These are phyloP conservation scores for Buteo buteo DNA, from an alignment of 2,113 vertebrate genomes.

Conservation along the genomic window DNA sequence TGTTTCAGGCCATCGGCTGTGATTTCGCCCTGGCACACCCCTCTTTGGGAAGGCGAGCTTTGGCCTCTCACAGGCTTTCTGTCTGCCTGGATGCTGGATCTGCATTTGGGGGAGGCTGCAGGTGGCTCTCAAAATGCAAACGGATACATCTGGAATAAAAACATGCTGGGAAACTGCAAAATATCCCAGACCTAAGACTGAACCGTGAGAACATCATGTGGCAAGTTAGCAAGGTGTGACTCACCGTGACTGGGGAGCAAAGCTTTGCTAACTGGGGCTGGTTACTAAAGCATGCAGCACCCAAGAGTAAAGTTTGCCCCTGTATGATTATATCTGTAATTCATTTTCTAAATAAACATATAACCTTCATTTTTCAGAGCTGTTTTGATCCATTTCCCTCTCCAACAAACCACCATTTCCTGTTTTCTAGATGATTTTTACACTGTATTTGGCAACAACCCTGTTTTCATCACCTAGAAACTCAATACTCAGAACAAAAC, in stretches of 20 bases:
- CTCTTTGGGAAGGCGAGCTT: background rate
- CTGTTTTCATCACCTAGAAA: conserved; percentile 44
- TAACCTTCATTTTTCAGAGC: background rate
- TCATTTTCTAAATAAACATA: background rate
- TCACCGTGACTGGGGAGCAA: background rate
- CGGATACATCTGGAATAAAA: background rate
- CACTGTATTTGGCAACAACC: conserved; percentile 45
- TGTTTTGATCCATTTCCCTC: background rate
- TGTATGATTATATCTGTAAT: background rate
- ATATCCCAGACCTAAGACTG: background rate
- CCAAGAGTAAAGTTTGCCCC: background rate
- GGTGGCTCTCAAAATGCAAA: background rate
- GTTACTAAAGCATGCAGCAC: background rate
- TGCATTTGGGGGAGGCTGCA: background rate
- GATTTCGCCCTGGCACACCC: no score
- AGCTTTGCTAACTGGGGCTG: background rate
- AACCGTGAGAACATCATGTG: background rate
- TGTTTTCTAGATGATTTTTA: conserved; percentile 61
- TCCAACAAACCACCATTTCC: conserved; percentile 34
- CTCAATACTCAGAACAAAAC: conserved; percentile 31
- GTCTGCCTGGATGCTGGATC: background rate
- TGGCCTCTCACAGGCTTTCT: background rate
- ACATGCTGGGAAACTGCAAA: background rate
- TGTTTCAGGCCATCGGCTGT: background rate
- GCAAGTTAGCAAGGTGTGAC: background rate